Base-by-base conservation (phyloP, 1,140 invertebrate genomes). In the Brachionus plicatilis region DNA sequence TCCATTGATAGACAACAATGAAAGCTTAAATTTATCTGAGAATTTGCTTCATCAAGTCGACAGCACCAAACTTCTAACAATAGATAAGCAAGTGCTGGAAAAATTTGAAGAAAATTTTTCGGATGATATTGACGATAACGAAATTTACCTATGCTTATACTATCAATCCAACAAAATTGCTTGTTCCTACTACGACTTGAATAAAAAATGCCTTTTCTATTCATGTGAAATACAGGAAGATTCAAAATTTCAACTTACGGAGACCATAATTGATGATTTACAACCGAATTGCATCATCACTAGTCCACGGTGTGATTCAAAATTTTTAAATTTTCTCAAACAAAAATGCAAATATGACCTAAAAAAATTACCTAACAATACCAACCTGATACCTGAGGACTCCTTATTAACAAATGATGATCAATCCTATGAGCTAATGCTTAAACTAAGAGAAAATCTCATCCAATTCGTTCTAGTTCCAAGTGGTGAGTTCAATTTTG, bases 261-360 rank as follows among this genome's bases (percentile, higher is more conserved):
- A 68, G 7, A 11, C 60, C 12, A 24, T 82, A 20, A 82, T 82
- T 27, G 53, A 82, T 68, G 79, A 82, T 27, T 37, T 82, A 9
- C 24, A 68, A 3, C 79, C 79, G 6, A 9, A 65, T 41, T 60
- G n/a, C 53, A 50, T 82, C 7, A 43, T 82, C 5, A 68, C 79
- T 11, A 82, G 65, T 65, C 43, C 79, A 12, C 33, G 43, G 14
- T 45, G 50, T 68, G 79, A 82, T 37, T 12, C 8, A 8, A 82
- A 41, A 45, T 82, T 65, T 29, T 12, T 82, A 12, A 82, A 68
- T 45, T 65, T 65, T 82, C 43, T 82, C 9, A 60, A 68, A 43
- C 65, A 45, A 60, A 82, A 82, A 12, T 82, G 79, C 53, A 68
- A 60, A n/a, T 82, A 82, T 47, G 20, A 41, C 33, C 8, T 65